Evolutionary conservation across 2,888 invertebrate genomes (phyloP).

Genomic region (Apotomis betuletana): DNA sequence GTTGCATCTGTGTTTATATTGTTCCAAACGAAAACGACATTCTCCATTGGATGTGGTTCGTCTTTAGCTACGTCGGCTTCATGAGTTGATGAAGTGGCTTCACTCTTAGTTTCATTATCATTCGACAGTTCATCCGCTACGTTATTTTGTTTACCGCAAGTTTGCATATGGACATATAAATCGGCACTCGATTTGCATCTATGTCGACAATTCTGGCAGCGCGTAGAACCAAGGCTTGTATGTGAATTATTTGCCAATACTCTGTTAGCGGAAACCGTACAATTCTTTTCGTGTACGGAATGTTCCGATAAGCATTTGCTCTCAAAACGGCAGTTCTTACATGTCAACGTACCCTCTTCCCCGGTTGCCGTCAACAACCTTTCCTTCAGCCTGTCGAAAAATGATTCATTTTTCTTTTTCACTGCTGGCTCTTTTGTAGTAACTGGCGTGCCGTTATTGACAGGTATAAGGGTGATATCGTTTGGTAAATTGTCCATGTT

Average conservation of each 20-base stretch:
- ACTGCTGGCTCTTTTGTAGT: conserved; percentile 61
- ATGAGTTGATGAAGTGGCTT: conserved; percentile 58
- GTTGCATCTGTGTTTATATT: conserved; percentile 80
- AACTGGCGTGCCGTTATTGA: conserved; percentile 50
- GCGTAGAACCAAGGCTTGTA: conserved; percentile 86
- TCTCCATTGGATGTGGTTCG: conserved; percentile 90
- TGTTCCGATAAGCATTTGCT: conserved; percentile 92
- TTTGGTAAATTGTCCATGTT: conserved; percentile 58
- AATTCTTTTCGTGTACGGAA: conserved; percentile 89
- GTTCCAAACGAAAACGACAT: conserved; percentile 92
- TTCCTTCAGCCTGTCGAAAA: conserved; percentile 92
- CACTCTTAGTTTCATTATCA: conserved; percentile 66
- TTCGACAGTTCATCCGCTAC: conserved; percentile 59
- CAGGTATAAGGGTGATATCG: conserved; percentile 65
- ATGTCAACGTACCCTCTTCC: conserved; percentile 86
- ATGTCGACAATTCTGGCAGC: conserved; percentile 94
- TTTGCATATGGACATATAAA: conserved; percentile 88
- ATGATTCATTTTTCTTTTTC: conserved; percentile 88
- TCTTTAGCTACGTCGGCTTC: conserved; percentile 60
- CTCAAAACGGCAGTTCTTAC: conserved; percentile 88
- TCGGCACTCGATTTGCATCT: conserved; percentile 93
- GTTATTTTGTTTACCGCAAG: conserved; percentile 83
- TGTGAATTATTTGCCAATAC: conserved; percentile 67
- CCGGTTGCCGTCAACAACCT: conserved; percentile 86
- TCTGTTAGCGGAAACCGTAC: conserved; percentile 79